Evolutionary conservation across 2,888 invertebrate genomes (phyloP).

Genomic region (Nemoura dubitans): DNA sequence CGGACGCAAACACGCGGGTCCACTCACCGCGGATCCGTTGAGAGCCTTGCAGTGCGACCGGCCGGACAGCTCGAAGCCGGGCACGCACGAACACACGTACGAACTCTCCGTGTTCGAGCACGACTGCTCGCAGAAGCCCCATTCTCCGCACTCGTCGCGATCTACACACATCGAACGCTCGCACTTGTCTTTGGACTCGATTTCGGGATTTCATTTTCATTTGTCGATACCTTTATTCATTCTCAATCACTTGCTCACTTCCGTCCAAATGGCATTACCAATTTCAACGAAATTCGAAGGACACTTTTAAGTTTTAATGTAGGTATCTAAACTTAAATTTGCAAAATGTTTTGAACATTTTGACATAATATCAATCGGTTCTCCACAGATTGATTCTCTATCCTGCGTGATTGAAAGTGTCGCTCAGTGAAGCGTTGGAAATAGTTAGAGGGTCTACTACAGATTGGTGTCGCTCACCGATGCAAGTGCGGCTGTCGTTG

Average conservation of each 20-base stretch:
- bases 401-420: not conserved
- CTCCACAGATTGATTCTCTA: too few relatives aligned
- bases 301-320: too few relatives aligned
- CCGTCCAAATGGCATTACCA: too few relatives aligned
- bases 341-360: too few relatives aligned
- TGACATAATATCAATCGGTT: too few relatives aligned
- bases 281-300: too few relatives aligned
- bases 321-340: too few relatives aligned
- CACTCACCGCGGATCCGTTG: conserved; percentile 61
- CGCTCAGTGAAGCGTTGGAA: not conserved
- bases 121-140: conserved; percentile 95
- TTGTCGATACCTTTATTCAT: too few relatives aligned
- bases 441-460: too few relatives aligned
- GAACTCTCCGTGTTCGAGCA: conserved; percentile 88
- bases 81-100: conserved; percentile 84
- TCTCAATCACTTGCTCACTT: too few relatives aligned
- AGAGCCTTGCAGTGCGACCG: conserved; percentile 71
- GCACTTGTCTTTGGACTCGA: too few relatives aligned
- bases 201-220: too few relatives aligned
- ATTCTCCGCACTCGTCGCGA: conserved; percentile 89
- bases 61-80: conserved; percentile 74
- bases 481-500: conserved; percentile 84
- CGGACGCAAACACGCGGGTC: not conserved
- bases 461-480: conserved; percentile 64
- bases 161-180: conserved; percentile 74